Conservation (phyloP, 53 echinoderm and acorn worm species). For the Pentamera pediparva region DNA sequence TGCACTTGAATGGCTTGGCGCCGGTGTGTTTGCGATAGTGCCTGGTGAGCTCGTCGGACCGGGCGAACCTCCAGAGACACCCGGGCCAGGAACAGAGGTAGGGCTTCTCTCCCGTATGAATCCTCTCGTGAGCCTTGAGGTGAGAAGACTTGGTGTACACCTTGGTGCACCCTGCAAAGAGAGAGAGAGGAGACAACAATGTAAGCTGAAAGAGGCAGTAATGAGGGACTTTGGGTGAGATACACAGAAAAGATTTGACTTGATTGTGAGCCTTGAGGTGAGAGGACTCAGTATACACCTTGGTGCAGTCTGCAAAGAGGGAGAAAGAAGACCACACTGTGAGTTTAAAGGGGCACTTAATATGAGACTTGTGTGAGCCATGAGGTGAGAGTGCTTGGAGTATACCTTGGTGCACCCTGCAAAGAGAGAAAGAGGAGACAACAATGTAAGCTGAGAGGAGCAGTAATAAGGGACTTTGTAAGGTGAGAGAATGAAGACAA, state of each 20-base stretch:
- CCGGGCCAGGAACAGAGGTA: slow-evolving; percentile 82
- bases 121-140: slow-evolving; percentile 82
- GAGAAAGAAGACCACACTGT: no score
- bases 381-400: slow-evolving; percentile 86
- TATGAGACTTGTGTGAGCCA: slow-evolving; percentile 83
- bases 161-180: slow-evolving; percentile 69
- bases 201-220: neutral
- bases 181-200: neutral
- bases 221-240: neutral
- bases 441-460: neutral
- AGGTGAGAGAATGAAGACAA: no score
- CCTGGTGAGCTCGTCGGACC: slow-evolving; percentile 86
- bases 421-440: neutral
- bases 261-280: no score
- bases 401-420: slow-evolving; percentile 87
- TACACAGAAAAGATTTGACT: no score
- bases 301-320: no score
- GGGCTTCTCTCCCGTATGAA: slow-evolving; percentile 91
- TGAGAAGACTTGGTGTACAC: slow-evolving; percentile 93
- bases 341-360: no score
- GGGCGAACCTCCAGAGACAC: slow-evolving; percentile 87
- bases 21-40: slow-evolving; percentile 94
- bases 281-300: no score
- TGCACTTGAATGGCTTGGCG: slow-evolving; percentile 93
- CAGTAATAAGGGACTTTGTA: neutral